Conservation (phyloP, 2,888 invertebrate genomes). For the Empis livida region DNA sequence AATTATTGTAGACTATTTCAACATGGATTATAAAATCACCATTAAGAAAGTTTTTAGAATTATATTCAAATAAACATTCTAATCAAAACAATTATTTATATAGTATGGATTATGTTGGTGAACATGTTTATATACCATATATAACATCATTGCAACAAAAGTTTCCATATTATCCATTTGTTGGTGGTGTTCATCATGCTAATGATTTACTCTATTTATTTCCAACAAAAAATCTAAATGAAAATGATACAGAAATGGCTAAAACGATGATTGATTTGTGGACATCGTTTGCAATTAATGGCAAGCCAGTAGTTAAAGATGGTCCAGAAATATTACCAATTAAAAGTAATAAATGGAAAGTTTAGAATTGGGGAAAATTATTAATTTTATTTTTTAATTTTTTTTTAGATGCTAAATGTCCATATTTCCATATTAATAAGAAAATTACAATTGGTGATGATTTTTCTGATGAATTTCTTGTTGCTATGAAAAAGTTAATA, state of each 20-base stretch:
- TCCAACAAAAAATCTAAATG: slow-evolving; percentile 21
- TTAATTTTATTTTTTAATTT: not conserved
- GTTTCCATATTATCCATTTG: slow-evolving; percentile 30
- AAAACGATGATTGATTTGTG: slow-evolving; percentile 36
- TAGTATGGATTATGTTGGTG: slow-evolving; percentile 31
- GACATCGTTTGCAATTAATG: slow-evolving; percentile 33
- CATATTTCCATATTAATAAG: slow-evolving; percentile 28
- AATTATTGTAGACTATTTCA: not conserved
- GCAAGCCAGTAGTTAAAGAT: slow-evolving; percentile 18
- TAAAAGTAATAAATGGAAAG: slow-evolving; percentile 8
- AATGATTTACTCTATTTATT: slow-evolving; percentile 49
- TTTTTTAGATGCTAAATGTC: slow-evolving; percentile 23
- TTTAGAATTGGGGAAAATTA: not conserved
- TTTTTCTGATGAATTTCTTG: slow-evolving; percentile 23
- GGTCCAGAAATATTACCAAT: slow-evolving; percentile 12
- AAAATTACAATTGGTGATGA: slow-evolving; percentile 16
- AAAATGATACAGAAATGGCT: slow-evolving; percentile 30
- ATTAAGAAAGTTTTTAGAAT: slow-evolving; percentile 21
- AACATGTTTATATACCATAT: slow-evolving; percentile 9
- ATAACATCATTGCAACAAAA: too few relatives aligned
- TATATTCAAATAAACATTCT: slow-evolving; percentile 15
- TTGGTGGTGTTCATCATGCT: slow-evolving; percentile 44
- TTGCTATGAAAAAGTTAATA: slow-evolving; percentile 10
- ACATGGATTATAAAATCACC: slow-evolving; percentile 28
- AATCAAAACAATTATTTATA: slow-evolving; percentile 27